These are phyloP conservation scores for Apocrypta bakeri DNA, from an alignment of 1,140 invertebrate species.

Conservation along the genomic window DNA sequence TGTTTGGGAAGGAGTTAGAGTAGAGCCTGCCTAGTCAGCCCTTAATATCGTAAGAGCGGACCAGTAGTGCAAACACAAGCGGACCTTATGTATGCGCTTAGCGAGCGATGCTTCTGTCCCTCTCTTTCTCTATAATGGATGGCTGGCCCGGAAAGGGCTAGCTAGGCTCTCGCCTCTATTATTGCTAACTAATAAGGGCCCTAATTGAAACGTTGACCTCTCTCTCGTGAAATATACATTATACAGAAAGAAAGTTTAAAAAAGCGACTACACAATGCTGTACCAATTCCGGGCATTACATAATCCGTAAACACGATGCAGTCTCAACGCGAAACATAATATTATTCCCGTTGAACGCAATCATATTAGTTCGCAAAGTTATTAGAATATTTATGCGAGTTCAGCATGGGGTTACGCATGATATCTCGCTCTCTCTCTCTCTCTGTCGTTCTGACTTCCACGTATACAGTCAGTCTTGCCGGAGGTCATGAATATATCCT, in stretches of 20 bases:
- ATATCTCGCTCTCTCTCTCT: neutral
- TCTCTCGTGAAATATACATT: slow-evolving; percentile 21
- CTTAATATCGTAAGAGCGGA: slow-evolving; percentile 73
- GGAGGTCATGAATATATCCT: slow-evolving; percentile 4
- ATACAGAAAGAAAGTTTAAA: neutral
- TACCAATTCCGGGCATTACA: slow-evolving; percentile 8
- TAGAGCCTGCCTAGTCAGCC: slow-evolving; percentile 70
- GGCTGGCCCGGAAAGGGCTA: slow-evolving; percentile 47
- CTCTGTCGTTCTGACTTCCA: slow-evolving; percentile 3
- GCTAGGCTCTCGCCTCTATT: slow-evolving; percentile 62
- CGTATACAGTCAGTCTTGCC: slow-evolving; percentile 7
- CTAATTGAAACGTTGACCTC: slow-evolving; percentile 72
- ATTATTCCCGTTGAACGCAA: slow-evolving; percentile 60
- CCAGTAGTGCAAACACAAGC: slow-evolving; percentile 70
- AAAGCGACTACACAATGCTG: neutral
- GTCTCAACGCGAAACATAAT: slow-evolving; percentile 44
- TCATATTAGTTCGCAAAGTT: slow-evolving; percentile 65
- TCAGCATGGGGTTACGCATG: slow-evolving; percentile 52
- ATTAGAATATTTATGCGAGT: slow-evolving; percentile 66
- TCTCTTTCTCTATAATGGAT: neutral
- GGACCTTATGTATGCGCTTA: slow-evolving; percentile 66
- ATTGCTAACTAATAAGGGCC: slow-evolving; percentile 73
- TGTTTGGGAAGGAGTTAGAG: slow-evolving; percentile 45
- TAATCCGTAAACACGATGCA: slow-evolving; percentile 18
- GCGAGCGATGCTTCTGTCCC: slow-evolving; percentile 52